phyloP scores from a whole-genome alignment of 2,888 invertebrate species.

The Phania funesta region DNA sequence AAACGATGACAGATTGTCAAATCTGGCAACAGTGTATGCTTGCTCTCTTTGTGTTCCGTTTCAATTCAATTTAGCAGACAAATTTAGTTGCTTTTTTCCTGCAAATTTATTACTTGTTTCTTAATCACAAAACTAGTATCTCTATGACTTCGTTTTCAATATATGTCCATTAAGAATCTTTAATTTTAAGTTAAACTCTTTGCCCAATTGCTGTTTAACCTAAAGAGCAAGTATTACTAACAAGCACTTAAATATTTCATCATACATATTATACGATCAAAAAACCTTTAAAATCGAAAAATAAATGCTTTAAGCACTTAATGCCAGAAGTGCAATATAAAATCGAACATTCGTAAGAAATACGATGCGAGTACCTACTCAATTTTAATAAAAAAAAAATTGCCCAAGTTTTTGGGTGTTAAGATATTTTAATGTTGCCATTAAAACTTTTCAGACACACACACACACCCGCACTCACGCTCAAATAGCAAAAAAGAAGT shows the following conservation, averaged over 20 bases:
- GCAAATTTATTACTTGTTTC: too few relatives aligned
- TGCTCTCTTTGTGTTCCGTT: too few relatives aligned
- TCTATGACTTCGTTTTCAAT: too few relatives aligned
- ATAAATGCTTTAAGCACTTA: background rate
- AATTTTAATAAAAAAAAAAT: background rate
- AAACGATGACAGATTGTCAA: too few relatives aligned
- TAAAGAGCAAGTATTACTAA: background rate
- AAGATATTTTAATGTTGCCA: background rate
- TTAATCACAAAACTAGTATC: too few relatives aligned
- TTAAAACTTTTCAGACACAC: background rate
- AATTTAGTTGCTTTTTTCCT: too few relatives aligned
- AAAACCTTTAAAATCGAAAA: too few relatives aligned
- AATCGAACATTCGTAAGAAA: background rate
- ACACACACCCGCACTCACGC: too few relatives aligned
- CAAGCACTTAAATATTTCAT: slow-evolving; percentile 32
- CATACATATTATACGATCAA: background rate
- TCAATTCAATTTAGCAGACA: too few relatives aligned
- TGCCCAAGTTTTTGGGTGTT: background rate
- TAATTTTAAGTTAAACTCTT: background rate
- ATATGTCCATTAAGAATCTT: too few relatives aligned
- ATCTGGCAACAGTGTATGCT: too few relatives aligned
- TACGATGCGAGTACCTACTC: background rate
- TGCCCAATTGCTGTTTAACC: background rate
- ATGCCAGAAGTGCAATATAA: background rate
- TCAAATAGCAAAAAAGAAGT: slow-evolving; percentile 4